These are phyloP conservation scores for Mobula hypostoma DNA, from an alignment of 2,113 vertebrate species.

Conservation along the genomic window DNA sequence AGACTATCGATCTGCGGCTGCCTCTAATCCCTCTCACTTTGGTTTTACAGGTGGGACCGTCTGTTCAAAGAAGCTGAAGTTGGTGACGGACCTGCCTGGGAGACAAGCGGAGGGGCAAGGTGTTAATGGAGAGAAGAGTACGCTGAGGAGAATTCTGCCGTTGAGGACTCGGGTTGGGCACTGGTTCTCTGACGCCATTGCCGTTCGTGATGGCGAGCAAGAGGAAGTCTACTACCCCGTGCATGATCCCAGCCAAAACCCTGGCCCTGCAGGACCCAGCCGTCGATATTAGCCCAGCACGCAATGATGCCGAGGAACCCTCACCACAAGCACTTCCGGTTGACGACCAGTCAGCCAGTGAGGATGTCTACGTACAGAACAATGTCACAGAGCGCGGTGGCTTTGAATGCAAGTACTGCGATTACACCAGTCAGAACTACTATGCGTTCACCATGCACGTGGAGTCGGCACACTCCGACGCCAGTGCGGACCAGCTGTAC, in stretches of 20 bases:
- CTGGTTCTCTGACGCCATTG: conserved; percentile 40
- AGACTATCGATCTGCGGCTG: background rate
- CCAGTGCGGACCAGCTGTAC: conserved; percentile 77
- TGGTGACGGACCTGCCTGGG: background rate
- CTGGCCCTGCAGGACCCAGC: conserved; percentile 62
- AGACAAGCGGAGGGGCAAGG: background rate
- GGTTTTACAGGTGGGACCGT: background rate
- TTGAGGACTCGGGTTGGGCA: background rate
- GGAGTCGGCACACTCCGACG: conserved; percentile 79
- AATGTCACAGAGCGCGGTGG: conserved; percentile 54
- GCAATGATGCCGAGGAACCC: conserved; percentile 42
- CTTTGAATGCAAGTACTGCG: conserved; percentile 78
- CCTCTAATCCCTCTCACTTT: background rate
- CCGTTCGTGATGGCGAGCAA: conserved; percentile 83
- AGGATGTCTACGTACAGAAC: conserved; percentile 47
- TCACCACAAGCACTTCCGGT: background rate
- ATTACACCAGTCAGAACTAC: conserved; percentile 78
- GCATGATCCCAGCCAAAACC: conserved; percentile 91
- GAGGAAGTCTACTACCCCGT: conserved; percentile 89
- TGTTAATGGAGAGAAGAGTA: conserved; percentile 6
- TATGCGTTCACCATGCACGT: conserved; percentile 83
- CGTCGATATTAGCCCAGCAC: conserved; percentile 49
- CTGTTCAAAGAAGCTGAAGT: background rate
- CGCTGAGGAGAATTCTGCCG: background rate
- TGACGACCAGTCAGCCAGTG: conserved; percentile 48